Base-by-base conservation (phyloP, 2,888 invertebrate genomes). In the Gordius sp. region DNA sequence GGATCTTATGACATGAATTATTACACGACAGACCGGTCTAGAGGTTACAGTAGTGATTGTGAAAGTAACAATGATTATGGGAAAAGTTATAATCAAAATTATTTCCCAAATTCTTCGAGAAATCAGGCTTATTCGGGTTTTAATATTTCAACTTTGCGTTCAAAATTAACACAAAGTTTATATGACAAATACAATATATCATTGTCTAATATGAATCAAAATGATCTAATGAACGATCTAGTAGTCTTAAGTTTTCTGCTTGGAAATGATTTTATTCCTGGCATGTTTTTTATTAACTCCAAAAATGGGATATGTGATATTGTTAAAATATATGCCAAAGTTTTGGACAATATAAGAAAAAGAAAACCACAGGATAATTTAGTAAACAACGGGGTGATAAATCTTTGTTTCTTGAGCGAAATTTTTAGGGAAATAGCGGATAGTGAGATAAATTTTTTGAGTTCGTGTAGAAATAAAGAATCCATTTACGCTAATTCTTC, bases 181-280 rank as follows among this genome's bases (percentile, higher is more conserved):
- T n/a, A n/a, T n/a, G n/a, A n/a, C n/a, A n/a, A n/a, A n/a, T n/a
- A n/a, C n/a, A n/a, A n/a, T n/a, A n/a, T n/a, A n/a, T n/a, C n/a
- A n/a, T n/a, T n/a, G n/a, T n/a, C n/a, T n/a, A n/a, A n/a, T n/a
- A n/a, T n/a, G n/a, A n/a, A n/a, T n/a, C n/a, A n/a, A n/a, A n/a
- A n/a, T n/a, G n/a, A 33, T 8, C 39, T 33, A 8, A n/a, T 47
- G 23, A 23, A 8, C 13, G 47, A 47, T 47, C 20, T 47, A 4
- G 47, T 47, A n/a, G 23, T 47, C 4, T n/a, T 47, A 20, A 47
- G 47, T 20, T 47, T 47, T 20, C 4, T 47, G 8, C 20, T 47
- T n/a, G 47, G 47, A n/a, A 47, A 47, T 20, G 47, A 47, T 47
- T 47, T 47, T 47, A 18, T 47, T 18, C 47, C 47, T 20, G 4